A percentile compares a stretch with the other conserved stretches of the same genome.
phyloP scores from a whole-genome alignment of 2,797 vertebrate genomes.

The Crax fasciolata region DNA sequence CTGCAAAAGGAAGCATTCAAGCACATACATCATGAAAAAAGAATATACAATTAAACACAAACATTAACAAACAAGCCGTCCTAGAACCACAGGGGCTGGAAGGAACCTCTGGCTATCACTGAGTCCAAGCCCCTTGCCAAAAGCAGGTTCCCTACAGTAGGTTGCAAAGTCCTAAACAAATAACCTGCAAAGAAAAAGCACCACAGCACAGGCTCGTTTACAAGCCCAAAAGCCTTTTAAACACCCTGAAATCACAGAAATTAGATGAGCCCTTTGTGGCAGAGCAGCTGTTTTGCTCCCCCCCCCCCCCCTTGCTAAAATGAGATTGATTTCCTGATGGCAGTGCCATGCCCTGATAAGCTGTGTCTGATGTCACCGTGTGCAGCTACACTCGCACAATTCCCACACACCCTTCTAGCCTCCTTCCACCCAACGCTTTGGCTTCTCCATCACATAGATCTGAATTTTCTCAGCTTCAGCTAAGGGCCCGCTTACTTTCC shows the following conservation, averaged over 20 bases:
- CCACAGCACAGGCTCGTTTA: background rate
- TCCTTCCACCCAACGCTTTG: background rate
- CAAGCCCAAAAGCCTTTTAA: background rate
- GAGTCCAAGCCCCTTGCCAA: too few relatives aligned
- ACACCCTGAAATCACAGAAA: background rate
- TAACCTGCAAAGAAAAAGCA: background rate
- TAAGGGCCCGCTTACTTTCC: background rate
- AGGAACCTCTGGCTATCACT: too few relatives aligned
- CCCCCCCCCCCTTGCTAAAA: background rate
- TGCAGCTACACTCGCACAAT: background rate
- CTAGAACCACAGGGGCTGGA: too few relatives aligned
- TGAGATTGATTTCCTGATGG: background rate
- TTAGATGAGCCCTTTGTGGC: background rate
- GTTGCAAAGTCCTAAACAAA: background rate
- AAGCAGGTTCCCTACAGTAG: too few relatives aligned
- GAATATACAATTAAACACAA: conserved; percentile 4
- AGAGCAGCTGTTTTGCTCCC: background rate
- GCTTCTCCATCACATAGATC: background rate
- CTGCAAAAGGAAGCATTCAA: conserved; percentile 1
- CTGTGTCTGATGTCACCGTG: background rate
- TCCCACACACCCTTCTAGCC: background rate
- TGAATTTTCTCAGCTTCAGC: background rate
- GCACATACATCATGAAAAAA: background rate
- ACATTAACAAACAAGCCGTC: background rate
- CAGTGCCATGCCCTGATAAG: background rate